Conservation (phyloP, 2,797 vertebrate species). For the Adrianichthys oophorus region DNA sequence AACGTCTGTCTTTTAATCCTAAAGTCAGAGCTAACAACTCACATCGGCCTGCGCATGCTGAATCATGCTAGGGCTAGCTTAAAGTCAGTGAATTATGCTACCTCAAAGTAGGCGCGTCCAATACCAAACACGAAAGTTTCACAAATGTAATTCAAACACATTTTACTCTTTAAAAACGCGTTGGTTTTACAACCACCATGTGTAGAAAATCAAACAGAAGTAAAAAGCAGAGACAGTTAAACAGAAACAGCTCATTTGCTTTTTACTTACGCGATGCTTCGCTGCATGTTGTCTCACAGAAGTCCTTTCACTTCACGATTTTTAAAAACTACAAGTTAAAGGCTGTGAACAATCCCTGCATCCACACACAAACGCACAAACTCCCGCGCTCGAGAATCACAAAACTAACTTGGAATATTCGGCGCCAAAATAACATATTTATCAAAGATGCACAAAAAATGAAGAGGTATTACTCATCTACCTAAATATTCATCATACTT, state of each 20-base stretch:
- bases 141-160: accelerated
- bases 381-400: slow-evolving; percentile 54
- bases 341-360: not conserved
- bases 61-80: slow-evolving; percentile 9
- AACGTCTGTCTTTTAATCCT: not conserved
- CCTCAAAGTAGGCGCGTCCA: accelerated
- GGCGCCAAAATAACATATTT: slow-evolving; percentile 71
- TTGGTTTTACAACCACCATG: no score
- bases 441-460: slow-evolving; percentile 17
- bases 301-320: not conserved
- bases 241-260: accelerated
- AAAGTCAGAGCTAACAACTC: no score
- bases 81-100: not conserved
- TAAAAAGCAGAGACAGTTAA: slow-evolving; percentile 1
- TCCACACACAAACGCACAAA: slow-evolving; percentile 5
- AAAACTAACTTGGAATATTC: slow-evolving; percentile 46
- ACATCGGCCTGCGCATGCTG: not conserved
- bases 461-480: accelerated
- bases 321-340: not conserved
- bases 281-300: slow-evolving; percentile 71
- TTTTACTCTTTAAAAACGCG: not conserved
- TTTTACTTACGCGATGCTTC: slow-evolving; percentile 80
- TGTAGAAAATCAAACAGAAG: not conserved
- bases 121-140: no score
- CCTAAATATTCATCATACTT: accelerated